Evolutionary conservation across 2,888 invertebrate species (phyloP), one percentile per base, ranked within the genome.

Genomic region (Protophormia terraenovae): DNA sequence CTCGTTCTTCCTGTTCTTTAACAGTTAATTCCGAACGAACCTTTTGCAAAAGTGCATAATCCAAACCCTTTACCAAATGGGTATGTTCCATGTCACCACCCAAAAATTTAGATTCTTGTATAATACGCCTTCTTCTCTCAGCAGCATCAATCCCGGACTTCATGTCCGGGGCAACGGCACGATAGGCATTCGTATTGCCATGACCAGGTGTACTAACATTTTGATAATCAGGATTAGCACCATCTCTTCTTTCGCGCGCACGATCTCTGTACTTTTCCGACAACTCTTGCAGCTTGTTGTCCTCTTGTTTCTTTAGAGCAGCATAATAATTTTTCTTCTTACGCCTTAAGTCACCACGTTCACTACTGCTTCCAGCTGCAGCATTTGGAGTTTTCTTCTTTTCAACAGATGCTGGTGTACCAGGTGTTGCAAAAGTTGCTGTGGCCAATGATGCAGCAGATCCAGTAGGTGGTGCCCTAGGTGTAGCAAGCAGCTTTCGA

Each of bases 31-130:
- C 99, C 87, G 98, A 98, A 62, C 98, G 95, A 0, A 97, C 98
- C 94, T 99, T 97, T 90, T 98, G 98, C 79, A 98, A 92, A 69
- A 98, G 93, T 0, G 98, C 98, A 92, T 97, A 98, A 94, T 98
- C 98, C 64, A 97, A 93, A 89, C 98, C 99, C 93, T 99, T 99
- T 89, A 99, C 99, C 94, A 99, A 98, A 93, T 99, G 99, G 91
- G 99, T 99, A 90, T 99, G 99, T 90, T 99, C 99, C 97, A 99
- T 99, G 93, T 99, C 99, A 95, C 99, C 99, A 92, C 99, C 99
- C 94, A 99, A 97, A 93, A 98, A 99, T 93, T 99, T 99, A 0
- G 99, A 99, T 93, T 99, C 99, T 94, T 97, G 96, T 91, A 99
- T 99, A 94, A 98, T 96, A 90, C 99, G 98, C 69, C 98, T 95